Evolutionary conservation across 1,140 invertebrate species (phyloP).

Genomic region (Pentalonia nigronervosa): DNA sequence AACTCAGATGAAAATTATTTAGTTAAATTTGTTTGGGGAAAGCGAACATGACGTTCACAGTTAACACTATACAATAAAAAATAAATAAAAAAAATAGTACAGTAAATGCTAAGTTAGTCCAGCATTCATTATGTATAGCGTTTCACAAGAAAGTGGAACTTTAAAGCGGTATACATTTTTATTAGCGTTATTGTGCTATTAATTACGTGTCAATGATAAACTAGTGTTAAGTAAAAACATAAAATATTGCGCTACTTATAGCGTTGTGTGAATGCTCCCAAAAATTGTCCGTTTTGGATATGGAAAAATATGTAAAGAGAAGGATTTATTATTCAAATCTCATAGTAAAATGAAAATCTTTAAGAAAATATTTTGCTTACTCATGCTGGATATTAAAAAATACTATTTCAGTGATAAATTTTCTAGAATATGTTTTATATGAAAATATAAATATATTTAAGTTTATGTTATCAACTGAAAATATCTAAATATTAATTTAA

Average conservation of each 20-base stretch:
- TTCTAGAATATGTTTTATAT: background rate
- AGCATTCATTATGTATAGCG: constrained; percentile 56
- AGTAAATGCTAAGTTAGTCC: constrained; percentile 55
- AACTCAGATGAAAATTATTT: constrained; percentile 25
- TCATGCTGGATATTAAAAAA: background rate
- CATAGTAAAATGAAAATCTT: background rate
- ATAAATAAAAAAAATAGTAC: constrained; percentile 45
- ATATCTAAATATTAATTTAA: background rate
- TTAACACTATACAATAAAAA: constrained; percentile 46
- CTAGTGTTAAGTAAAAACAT: constrained; percentile 53
- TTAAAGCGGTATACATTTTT: constrained; percentile 52
- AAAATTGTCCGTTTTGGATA: constrained; percentile 24
- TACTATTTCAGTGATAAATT: background rate
- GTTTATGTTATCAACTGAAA: background rate
- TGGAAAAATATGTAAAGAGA: constrained; percentile 37
- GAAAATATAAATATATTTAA: background rate
- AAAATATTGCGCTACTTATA: constrained; percentile 57
- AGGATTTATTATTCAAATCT: constrained; percentile 26
- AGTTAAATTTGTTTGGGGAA: constrained; percentile 55
- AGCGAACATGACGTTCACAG: constrained; percentile 57
- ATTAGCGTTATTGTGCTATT: constrained; percentile 58
- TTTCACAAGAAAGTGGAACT: constrained; percentile 55
- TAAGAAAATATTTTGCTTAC: background rate
- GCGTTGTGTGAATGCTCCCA: constrained; percentile 54
- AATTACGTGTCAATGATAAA: constrained; percentile 57